Percentiles rank a stretch among this genome's conserved stretches.
These are phyloP conservation scores for Nephrotoma appendiculata DNA, from an alignment of 2,888 invertebrate genomes.

Conservation along the genomic window DNA sequence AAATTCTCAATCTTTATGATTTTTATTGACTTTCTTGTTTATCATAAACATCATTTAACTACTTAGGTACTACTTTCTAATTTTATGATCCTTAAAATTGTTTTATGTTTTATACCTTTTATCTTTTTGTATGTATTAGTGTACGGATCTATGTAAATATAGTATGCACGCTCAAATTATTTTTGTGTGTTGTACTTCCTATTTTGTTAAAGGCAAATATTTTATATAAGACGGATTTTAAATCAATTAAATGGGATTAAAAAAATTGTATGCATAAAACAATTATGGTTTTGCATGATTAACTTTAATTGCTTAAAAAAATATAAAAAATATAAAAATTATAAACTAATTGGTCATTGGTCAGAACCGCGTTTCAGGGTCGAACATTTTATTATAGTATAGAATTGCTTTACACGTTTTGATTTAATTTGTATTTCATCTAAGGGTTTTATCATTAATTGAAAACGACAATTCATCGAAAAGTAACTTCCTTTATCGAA, in stretches of 20 bases:
- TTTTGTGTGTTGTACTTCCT: neutral
- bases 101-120: neutral
- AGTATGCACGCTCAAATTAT: neutral
- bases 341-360: neutral
- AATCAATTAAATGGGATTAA: neutral
- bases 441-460: too few relatives aligned
- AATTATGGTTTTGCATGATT: neutral
- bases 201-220: neutral
- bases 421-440: too few relatives aligned
- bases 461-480: too few relatives aligned
- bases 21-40: neutral
- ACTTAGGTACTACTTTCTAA: neutral
- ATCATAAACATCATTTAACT: neutral
- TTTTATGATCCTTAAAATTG: neutral
- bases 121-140: neutral
- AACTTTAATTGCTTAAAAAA: neutral
- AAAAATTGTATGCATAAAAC: neutral
- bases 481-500: too few relatives aligned
- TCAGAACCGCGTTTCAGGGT: neutral
- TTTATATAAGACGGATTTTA: neutral
- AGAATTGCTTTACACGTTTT: too few relatives aligned
- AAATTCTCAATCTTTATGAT: neutral
- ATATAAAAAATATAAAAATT: neutral
- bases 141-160: neutral
- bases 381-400: neutral